Evolutionary conservation across 2,888 invertebrate genomes (phyloP), one percentile per base, ranked within the genome.

Genomic region (Prosopocoilus inquinatus): DNA sequence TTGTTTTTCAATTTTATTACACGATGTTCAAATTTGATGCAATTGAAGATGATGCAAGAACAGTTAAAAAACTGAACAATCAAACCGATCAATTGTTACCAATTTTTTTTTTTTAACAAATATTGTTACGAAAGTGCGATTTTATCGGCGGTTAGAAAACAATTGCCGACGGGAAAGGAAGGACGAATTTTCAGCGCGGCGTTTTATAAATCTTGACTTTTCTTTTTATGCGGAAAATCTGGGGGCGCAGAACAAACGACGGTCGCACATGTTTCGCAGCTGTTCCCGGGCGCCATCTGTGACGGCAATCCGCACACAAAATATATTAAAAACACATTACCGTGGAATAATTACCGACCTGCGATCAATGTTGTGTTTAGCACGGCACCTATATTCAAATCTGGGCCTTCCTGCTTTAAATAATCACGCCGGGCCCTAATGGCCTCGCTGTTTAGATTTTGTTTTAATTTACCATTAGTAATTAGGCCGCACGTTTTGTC

Each of bases 321-420:
- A 70, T 71, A 71, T 71, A 71, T 71, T 70, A 71, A 71, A 71
- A 70, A 71, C 70, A 66, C 71, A 71, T 71, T 71, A 71, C 70
- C 64, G 63, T 61, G 59, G 69, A 69, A 70, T 70, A 71, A 71
- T 71, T 71, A 69, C 57, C 53, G 32, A 35, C 35, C 57, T 46
- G 33, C 53, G 57, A 57, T 53, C 57, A 44, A 57, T 57, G 43
- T 41, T 16, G 41, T 16, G 41, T 15, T 41, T 15, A 36, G 12
- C 20, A 28, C 46, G 5, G 11, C 35, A 41, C 41, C 43, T 47
- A n/a, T 2, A 34, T 20, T n/a, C 13, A 20, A 43, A 20, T 43
- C 43, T 43, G 43, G 13, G n/a, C 43, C 20, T 28, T 28, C 20
- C 20, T 28, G 20, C 20, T 43, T 13, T 13, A 43, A 43, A 20